A percentile compares a stretch with the other conserved stretches of the same genome.
Evolutionary conservation across 2,888 invertebrate species (phyloP).

Genomic region (Drosophila ezoana): DNA sequence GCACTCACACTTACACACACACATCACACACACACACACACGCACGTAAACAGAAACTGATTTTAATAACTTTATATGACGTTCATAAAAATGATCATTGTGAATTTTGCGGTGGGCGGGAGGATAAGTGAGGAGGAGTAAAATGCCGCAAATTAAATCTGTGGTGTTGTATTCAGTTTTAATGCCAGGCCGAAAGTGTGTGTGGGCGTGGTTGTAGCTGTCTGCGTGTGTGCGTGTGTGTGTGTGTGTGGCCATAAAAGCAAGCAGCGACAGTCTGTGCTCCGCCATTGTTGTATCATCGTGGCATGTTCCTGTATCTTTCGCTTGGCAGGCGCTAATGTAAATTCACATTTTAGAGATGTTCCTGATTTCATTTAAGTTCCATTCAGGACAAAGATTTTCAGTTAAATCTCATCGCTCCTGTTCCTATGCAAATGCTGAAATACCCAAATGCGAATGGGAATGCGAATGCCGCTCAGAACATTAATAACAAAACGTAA

Average conservation of each 20-base stretch:
- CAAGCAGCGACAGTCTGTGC: constrained; percentile 36
- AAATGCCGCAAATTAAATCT: constrained; percentile 68
- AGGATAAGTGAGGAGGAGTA: constrained; percentile 38
- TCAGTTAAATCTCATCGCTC: constrained; percentile 26
- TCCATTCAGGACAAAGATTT: constrained; percentile 18
- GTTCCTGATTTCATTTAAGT: constrained; percentile 40
- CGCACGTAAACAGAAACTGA: constrained; percentile 9
- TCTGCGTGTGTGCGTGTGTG: constrained; percentile 3
- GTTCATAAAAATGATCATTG: constrained; percentile 63
- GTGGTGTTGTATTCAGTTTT: constrained; percentile 40
- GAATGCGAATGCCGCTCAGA: constrained; percentile 24
- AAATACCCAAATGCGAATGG: constrained; percentile 1
- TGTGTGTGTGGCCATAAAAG: constrained; percentile 31
- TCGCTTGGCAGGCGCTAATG: constrained; percentile 21
- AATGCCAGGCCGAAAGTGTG: constrained; percentile 30
- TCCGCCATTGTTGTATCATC: constrained; percentile 38
- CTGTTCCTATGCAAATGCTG: constrained; percentile 33
- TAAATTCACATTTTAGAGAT: constrained; percentile 44
- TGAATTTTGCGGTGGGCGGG: constrained; percentile 49
- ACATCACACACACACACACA: neutral
- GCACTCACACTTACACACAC: constrained; percentile 7
- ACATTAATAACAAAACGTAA: constrained; percentile 54
- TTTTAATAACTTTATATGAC: constrained; percentile 64
- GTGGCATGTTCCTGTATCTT: constrained; percentile 5
- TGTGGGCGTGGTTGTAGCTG: constrained; percentile 1